Base-by-base conservation (phyloP, 2,888 invertebrate genomes). In the Amiota minor region DNA sequence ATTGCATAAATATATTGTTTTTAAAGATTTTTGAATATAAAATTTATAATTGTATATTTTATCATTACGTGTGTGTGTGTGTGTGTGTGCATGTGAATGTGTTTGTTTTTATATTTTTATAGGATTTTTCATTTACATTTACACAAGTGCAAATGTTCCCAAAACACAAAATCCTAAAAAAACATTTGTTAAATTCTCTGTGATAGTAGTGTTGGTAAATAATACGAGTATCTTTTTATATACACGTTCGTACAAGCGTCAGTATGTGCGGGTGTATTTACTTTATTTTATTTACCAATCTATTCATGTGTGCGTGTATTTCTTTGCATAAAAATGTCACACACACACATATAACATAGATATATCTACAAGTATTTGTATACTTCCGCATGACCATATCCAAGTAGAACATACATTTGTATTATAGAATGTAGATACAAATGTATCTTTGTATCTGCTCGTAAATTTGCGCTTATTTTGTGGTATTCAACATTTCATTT, bases 101-200 rank as follows among this genome's bases (percentile, higher is more conserved):
- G 61, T 73, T 20, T 61, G 23, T 59, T 49, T n/a, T 47, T 61
- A 50, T 68, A 68, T 68, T 72, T 72, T 73, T 73, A 70, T 72
- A 46, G 75, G 67, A 68, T 53, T 68, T 65, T 68, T 68, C 67
- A 68, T 68, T 68, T 68, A 67, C 65, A 67, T 88, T 88, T 88
- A 81, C 83, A 86, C 88, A 87, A 87, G 87, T 88, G 88, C 87
- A 86, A 79, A 86, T 86, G 87, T 88, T 88, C 88, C 84, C 87
- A 87, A 85, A 85, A 85, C 81, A 86, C 82, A 81, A 81, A 81
- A 86, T 84, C 83, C 84, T 84, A 81, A 82, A 84, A 84, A 86
- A 85, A 84, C 84, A 84, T 82, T 85, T 86, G 81, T 85, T 79
- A 80, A 83, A 84, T 84, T 86, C 86, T 86, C 75, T 61, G 61